phyloP scores from a whole-genome alignment of 2,113 vertebrate species.

The Heterochromis multidens region DNA sequence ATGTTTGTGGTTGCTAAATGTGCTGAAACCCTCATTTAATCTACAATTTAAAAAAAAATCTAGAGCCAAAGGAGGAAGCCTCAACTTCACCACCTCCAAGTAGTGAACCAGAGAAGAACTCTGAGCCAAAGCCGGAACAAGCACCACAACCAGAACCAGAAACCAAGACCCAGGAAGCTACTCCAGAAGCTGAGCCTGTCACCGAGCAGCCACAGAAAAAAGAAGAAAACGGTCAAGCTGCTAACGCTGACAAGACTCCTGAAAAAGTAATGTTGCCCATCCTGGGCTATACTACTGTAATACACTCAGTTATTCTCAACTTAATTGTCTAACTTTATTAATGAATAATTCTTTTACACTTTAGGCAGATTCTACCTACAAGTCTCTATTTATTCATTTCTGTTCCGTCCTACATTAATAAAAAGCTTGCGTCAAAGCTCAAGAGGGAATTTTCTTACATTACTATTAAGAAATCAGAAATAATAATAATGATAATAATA shows the following conservation, averaged over 20 bases:
- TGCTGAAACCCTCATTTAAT: background rate
- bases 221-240: background rate
- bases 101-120: conserved; percentile 4
- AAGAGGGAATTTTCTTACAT: background rate
- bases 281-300: background rate
- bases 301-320: background rate
- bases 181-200: conserved; percentile 36
- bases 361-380: no score
- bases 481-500: background rate
- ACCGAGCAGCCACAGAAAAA: conserved; percentile 69
- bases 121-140: background rate
- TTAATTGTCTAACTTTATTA: background rate
- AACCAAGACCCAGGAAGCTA: background rate
- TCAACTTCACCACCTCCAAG: conserved; percentile 9
- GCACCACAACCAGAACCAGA: background rate
- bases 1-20: background rate
- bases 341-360: no score
- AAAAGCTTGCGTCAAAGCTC: no score
- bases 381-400: no score
- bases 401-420: no score
- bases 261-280: conserved; percentile 51
- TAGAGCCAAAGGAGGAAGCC: conserved; percentile 28
- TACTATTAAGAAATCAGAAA: background rate
- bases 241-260: conserved; percentile 17
- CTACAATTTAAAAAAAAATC: background rate